phyloP scores from a whole-genome alignment of 1,140 invertebrate species.

The Calliphora vicina region DNA sequence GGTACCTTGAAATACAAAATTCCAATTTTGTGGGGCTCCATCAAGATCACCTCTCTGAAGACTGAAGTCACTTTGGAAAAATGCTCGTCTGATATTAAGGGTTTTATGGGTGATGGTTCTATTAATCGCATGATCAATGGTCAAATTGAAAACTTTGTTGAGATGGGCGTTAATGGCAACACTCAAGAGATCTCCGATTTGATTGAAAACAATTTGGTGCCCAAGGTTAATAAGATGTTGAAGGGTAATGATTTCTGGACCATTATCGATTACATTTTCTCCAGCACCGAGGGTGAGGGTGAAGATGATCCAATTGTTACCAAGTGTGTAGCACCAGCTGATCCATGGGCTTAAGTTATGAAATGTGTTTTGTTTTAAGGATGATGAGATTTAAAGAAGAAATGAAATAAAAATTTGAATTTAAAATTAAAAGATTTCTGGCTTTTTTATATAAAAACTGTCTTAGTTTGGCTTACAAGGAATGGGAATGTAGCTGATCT shows the following conservation, averaged over 20 bases:
- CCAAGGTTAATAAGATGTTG: constrained; percentile 53
- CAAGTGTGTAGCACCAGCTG: constrained; percentile 51
- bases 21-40: constrained; percentile 57
- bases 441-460: no score
- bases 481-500: no score
- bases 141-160: constrained; percentile 53
- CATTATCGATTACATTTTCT: constrained; percentile 52
- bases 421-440: not conserved
- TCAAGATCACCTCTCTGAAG: constrained; percentile 55
- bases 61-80: constrained; percentile 49
- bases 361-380: not conserved
- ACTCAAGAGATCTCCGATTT: constrained; percentile 49
- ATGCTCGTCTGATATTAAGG: constrained; percentile 51
- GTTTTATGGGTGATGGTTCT: constrained; percentile 56
- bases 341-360: constrained; percentile 58
- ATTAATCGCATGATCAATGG: constrained; percentile 51
- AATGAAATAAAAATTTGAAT: not conserved
- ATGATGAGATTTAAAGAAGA: not conserved
- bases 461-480: no score
- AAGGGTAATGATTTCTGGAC: constrained; percentile 61
- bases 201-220: constrained; percentile 53
- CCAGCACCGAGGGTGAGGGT: constrained; percentile 49
- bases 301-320: constrained; percentile 57
- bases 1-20: constrained; percentile 56
- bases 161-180: constrained; percentile 49